A percentile compares a stretch with the other conserved stretches of the same genome.
Evolutionary conservation across 2,113 vertebrate genomes (phyloP).

Genomic region (Porphyrio hochstetteri): DNA sequence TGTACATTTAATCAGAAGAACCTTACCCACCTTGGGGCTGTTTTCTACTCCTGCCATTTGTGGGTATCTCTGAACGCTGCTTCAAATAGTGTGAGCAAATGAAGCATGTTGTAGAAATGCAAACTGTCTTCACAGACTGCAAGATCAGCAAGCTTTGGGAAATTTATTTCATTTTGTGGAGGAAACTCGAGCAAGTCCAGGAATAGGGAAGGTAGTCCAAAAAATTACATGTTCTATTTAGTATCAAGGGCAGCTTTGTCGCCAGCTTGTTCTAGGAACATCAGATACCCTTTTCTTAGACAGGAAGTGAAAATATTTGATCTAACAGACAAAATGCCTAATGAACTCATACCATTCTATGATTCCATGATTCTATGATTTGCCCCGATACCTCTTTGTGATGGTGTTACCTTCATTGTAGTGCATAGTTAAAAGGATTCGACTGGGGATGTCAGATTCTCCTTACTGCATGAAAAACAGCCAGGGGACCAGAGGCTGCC

Average conservation of each 20-base stretch:
- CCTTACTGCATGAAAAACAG: background rate
- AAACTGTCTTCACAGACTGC: background rate
- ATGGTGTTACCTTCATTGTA: background rate
- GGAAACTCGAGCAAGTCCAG: background rate
- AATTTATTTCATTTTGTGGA: background rate
- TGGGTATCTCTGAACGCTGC: background rate
- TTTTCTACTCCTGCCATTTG: background rate
- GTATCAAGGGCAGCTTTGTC: background rate
- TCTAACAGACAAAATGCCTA: background rate
- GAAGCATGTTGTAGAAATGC: background rate
- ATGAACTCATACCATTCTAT: no score
- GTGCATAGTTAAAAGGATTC: background rate
- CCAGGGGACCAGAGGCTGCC: background rate
- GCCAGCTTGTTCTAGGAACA: background rate
- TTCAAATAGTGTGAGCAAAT: background rate
- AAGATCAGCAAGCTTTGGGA: constrained; percentile 30
- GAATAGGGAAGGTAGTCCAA: background rate
- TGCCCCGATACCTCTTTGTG: background rate
- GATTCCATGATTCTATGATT: no score
- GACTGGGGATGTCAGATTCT: background rate
- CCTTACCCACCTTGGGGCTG: background rate
- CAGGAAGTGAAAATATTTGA: background rate
- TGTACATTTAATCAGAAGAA: background rate
- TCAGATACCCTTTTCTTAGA: background rate
- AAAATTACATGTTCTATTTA: constrained; percentile 8